These are phyloP conservation scores for Oscheius sp. DNA, from an alignment of 2,888 invertebrate species.

Conservation along the genomic window DNA sequence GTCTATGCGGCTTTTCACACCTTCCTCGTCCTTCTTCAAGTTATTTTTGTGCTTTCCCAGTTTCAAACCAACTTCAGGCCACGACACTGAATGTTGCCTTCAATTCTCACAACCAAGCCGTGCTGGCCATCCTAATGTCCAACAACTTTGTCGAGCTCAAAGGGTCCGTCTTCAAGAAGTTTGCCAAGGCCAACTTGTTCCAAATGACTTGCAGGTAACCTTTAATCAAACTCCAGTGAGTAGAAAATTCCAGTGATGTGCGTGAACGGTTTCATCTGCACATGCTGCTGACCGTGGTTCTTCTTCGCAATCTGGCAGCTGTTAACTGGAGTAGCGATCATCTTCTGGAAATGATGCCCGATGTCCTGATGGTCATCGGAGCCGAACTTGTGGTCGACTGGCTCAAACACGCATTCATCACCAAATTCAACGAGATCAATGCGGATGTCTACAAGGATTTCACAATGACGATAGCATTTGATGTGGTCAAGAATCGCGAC, in stretches of 20 bases:
- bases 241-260: slow-evolving; percentile 82
- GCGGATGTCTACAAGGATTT: slow-evolving; percentile 84
- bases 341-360: slow-evolving; percentile 68
- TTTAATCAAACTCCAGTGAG: background rate
- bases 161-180: slow-evolving; percentile 96
- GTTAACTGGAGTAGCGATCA: slow-evolving; percentile 87
- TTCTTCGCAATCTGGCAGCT: slow-evolving; percentile 96
- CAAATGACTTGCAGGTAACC: slow-evolving; percentile 83
- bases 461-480: slow-evolving; percentile 73
- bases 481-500: slow-evolving; percentile 68
- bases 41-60: slow-evolving; percentile 25
- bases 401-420: slow-evolving; percentile 98
- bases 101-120: slow-evolving; percentile 96
- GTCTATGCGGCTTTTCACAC: slow-evolving; percentile 83
- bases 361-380: slow-evolving; percentile 82
- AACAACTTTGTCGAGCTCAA: slow-evolving; percentile 99
- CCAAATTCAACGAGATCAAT: slow-evolving; percentile 95
- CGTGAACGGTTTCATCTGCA: slow-evolving; percentile 93
- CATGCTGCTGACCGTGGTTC: slow-evolving; percentile 90
- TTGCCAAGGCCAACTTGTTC: slow-evolving; percentile 98
- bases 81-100: slow-evolving; percentile 98
- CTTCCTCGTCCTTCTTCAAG: slow-evolving; percentile 82
- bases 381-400: slow-evolving; percentile 93
- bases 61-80: slow-evolving; percentile 81
- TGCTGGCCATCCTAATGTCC: slow-evolving; percentile 98